Evolutionary conservation across 2,113 vertebrate genomes (phyloP), one percentile per base, ranked within the genome.

Genomic region (Grus americana): DNA sequence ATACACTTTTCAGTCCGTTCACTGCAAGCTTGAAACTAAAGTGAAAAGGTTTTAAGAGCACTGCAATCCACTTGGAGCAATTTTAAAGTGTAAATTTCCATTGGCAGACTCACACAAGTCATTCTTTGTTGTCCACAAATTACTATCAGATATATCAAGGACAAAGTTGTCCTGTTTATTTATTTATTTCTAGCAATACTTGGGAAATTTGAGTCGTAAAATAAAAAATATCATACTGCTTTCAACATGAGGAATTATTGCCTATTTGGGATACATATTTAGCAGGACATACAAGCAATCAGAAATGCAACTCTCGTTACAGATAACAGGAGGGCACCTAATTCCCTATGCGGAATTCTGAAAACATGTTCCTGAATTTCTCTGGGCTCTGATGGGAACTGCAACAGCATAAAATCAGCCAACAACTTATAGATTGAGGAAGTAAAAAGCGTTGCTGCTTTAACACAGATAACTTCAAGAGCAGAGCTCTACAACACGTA

Each of bases 41-140:
- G 79, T 88, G 88, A 67, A 90, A 94, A 86, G 92, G 95, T 96
- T 93, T 92, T 80, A 34, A 93, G 76, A 89, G 79, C 90, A 63
- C 55, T 46, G 67, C 79, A 86, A 50, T 86, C 55, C 46, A 91
- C 92, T 86, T 3, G 0, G 55, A 96, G 75, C 75, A 92, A 83
- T 88, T 87, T 55, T 63, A 22, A 96, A 81, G 89, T 95, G 96
- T 92, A 96, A 96, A 95, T 97, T 95, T 95, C 94, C 92, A 96
- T 36, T 95, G 96, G 94, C 96, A 5, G 88, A 79, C 79, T 72
- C 73, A 52, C 2, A 18, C 75, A 95, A 94, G 86, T 95, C 95
- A 86, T 57, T 95, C 86, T 91, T 92, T 93, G 76, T 96, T 95
- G 91, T 96, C 95, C 95, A 92, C 88, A 32, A 79, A 71, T 40